Evolutionary conservation across 92 coral and sea anemone genomes (phyloP).

Genomic region (Parazoanthus darwini): DNA sequence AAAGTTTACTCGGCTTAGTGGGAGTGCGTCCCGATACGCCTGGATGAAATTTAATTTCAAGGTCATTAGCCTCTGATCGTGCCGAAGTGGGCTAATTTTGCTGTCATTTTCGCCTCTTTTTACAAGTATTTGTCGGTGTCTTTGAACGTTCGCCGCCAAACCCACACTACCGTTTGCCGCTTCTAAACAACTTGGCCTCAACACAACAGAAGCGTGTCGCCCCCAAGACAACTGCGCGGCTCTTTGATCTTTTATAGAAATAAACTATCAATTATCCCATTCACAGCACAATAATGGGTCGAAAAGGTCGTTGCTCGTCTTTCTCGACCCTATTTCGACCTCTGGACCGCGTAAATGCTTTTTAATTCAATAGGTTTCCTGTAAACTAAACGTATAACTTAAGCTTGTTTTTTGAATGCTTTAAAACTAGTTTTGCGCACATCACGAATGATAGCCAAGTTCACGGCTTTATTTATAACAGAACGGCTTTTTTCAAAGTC

Average conservation of each 20-base stretch:
- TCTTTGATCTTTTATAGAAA: constrained; percentile 32
- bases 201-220: constrained; percentile 43
- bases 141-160: constrained; percentile 39
- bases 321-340: constrained; percentile 40
- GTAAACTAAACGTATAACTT: not conserved
- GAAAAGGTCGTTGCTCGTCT: constrained; percentile 31
- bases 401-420: not conserved
- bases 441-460: not conserved
- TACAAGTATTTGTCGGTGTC: constrained; percentile 37
- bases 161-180: constrained; percentile 39
- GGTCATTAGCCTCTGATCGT: constrained; percentile 23
- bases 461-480: constrained; percentile 1
- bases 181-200: constrained; percentile 33
- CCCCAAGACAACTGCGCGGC: constrained; percentile 32
- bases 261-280: constrained; percentile 47
- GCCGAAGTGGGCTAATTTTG: constrained; percentile 34
- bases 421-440: not conserved
- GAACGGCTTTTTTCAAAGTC: constrained; percentile 36
- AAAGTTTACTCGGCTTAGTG: not conserved
- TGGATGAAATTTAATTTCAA: constrained; percentile 20
- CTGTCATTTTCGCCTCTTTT: constrained; percentile 35
- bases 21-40: constrained; percentile 17
- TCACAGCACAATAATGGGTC: constrained; percentile 29
- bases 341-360: constrained; percentile 36
- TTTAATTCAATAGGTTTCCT: constrained; percentile 29